Conservation (phyloP, 2,888 invertebrate species). For the Xanthorhoe designata region DNA sequence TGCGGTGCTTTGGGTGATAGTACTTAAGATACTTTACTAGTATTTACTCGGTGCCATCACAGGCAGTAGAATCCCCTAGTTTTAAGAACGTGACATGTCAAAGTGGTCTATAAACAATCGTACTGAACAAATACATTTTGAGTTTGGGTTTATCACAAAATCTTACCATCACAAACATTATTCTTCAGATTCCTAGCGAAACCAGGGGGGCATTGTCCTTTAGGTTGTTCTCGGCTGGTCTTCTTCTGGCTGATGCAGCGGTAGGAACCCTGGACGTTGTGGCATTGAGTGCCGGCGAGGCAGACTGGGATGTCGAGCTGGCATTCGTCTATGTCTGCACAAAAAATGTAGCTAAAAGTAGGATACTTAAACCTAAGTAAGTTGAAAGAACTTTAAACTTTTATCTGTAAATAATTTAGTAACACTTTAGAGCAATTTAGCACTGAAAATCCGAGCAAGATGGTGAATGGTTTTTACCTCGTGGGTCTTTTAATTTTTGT, state of each 20-base stretch:
- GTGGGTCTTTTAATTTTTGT: too few species aligned
- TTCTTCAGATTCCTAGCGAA: conserved; percentile 80
- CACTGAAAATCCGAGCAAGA: too few species aligned
- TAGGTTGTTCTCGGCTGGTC: conserved; percentile 46
- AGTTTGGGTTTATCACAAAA: not conserved
- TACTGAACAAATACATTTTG: too few species aligned
- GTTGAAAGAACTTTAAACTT: not conserved
- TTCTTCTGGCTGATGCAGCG: conserved; percentile 80
- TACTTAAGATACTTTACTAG: too few species aligned
- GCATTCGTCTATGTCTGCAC: conserved; percentile 92
- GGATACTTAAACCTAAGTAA: too few species aligned
- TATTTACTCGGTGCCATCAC: too few species aligned
- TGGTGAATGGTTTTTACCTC: too few species aligned
- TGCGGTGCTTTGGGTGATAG: too few species aligned
- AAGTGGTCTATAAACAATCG: too few species aligned
- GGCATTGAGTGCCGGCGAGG: conserved; percentile 84
- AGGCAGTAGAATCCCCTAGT: too few species aligned
- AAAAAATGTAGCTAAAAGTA: not conserved
- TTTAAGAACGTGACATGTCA: too few species aligned
- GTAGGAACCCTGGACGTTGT: conserved; percentile 88
- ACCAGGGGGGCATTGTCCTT: conserved; percentile 82
- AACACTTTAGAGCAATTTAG: too few species aligned
- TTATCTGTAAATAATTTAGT: not conserved
- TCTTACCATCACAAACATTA: conserved; percentile 81
- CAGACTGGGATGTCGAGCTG: conserved; percentile 85